phyloP scores from a whole-genome alignment of 2,797 vertebrate species.

The Tokudaia muenninki region DNA sequence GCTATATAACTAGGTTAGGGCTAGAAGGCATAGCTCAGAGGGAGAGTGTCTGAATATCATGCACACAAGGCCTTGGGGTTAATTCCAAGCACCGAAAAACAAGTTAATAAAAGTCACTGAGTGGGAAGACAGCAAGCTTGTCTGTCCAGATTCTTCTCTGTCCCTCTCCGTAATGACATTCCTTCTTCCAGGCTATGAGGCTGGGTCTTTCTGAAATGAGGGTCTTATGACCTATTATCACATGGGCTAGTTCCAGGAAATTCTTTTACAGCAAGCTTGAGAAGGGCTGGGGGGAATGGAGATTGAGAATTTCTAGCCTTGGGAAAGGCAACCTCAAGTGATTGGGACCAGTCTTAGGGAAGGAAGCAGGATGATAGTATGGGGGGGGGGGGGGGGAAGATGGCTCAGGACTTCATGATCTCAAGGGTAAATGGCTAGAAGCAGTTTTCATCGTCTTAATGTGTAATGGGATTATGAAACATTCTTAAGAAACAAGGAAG shows the following conservation, averaged over 20 bases:
- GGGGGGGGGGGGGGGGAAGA: not conserved
- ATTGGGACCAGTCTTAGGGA: not conserved
- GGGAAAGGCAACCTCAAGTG: not conserved
- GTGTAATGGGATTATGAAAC: conserved; percentile 51
- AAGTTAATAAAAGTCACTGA: not conserved
- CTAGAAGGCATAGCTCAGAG: not conserved
- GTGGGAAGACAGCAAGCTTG: not conserved
- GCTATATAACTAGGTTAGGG: not conserved
- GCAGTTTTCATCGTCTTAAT: not conserved
- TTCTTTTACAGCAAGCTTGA: not conserved
- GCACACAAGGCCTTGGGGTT: no score
- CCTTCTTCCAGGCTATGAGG: not conserved
- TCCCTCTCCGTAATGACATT: not conserved
- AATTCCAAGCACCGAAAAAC: not conserved
- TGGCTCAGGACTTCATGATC: no score
- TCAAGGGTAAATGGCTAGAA: not conserved
- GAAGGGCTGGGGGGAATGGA: not conserved
- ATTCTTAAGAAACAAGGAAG: conserved; percentile 62
- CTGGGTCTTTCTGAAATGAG: not conserved
- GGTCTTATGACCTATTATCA: not conserved
- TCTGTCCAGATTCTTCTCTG: not conserved
- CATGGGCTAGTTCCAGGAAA: not conserved
- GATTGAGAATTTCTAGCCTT: not conserved
- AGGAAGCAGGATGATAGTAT: not conserved
- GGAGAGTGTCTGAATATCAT: not conserved